Percentiles rank a stretch among this genome's conserved stretches.
phyloP scores from a whole-genome alignment of 2,888 invertebrate species.

The Drosophila recens region DNA sequence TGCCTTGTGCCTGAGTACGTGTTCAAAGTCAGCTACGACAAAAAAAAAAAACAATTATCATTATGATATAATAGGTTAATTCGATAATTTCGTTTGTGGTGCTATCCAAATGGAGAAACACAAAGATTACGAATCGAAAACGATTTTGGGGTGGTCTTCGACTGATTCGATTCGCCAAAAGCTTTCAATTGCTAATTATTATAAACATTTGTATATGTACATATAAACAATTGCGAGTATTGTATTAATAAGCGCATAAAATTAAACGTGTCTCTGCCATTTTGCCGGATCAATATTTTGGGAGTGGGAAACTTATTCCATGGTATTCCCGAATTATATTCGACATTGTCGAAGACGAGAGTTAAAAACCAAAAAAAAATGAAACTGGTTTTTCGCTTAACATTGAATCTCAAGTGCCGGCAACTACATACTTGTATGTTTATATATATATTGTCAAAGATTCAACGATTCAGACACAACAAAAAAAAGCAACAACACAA shows the following conservation, averaged over 20 bases:
- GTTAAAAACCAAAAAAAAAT: constrained; percentile 4
- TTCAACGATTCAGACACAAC: constrained; percentile 28
- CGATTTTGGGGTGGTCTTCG: constrained; percentile 16
- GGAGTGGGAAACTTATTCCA: constrained; percentile 30
- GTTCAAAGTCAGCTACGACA: constrained; percentile 20
- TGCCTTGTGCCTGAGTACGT: constrained; percentile 49
- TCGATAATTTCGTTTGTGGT: constrained; percentile 25
- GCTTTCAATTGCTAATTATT: constrained; percentile 35
- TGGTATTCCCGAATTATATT: constrained; percentile 62
- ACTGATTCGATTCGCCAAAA: constrained; percentile 5
- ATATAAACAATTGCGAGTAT: constrained; percentile 23
- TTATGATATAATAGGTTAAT: constrained; percentile 36
- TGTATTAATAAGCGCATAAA: constrained; percentile 44
- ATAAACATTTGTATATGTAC: constrained; percentile 7
- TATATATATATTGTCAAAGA: constrained; percentile 30
- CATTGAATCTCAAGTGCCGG: constrained; percentile 63
- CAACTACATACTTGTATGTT: constrained; percentile 34
- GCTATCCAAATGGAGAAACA: constrained; percentile 9
- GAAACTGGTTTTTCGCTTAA: constrained; percentile 70
- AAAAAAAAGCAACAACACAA: constrained; percentile 34
- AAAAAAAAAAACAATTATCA: constrained; percentile 13
- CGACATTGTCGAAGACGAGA: constrained; percentile 41
- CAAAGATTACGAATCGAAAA: background rate
- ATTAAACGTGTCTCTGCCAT: constrained; percentile 29
- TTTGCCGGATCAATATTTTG: constrained; percentile 16